Evolutionary conservation across 2,888 invertebrate species (phyloP).

Genomic region (Sinodicranocentrus sp.): DNA sequence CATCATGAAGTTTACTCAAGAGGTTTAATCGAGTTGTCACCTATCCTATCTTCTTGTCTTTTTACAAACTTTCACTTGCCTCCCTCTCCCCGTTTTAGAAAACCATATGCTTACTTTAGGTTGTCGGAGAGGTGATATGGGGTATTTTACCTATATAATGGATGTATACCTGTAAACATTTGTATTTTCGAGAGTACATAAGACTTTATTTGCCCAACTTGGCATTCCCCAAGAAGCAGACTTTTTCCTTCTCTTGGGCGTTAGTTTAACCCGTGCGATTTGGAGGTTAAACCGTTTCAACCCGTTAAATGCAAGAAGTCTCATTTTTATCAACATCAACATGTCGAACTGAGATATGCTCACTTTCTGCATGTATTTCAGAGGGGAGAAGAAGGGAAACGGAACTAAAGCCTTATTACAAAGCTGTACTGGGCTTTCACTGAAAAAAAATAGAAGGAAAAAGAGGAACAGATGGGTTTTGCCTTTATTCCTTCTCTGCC

Average conservation of each 20-base stretch:
- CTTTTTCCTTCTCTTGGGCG: constrained; percentile 5
- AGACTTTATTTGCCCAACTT: constrained; percentile 45
- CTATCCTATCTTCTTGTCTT: constrained; percentile 61
- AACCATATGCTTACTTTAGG: background rate
- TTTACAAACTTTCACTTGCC: constrained; percentile 39
- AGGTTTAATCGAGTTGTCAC: constrained; percentile 69
- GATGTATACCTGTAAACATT: constrained; percentile 17
- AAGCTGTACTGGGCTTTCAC: constrained; percentile 43
- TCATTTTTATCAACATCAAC: constrained; percentile 51
- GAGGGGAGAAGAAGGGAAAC: constrained; percentile 3
- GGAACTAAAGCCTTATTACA: constrained; percentile 48
- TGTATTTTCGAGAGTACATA: constrained; percentile 7
- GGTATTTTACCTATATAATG: background rate
- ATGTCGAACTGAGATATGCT: constrained; percentile 49
- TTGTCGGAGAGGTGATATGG: too few species aligned
- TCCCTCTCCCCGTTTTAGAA: background rate
- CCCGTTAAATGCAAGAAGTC: constrained; percentile 49
- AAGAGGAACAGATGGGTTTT: constrained; percentile 62
- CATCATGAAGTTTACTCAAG: constrained; percentile 66
- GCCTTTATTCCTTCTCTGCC: constrained; percentile 40
- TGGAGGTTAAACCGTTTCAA: constrained; percentile 65
- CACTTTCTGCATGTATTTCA: too few species aligned
- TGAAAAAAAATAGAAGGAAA: constrained; percentile 1
- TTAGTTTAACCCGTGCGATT: constrained; percentile 43
- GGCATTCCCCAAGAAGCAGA: constrained; percentile 8